Evolutionary conservation across 37 sponge, comb jelly and placozoan genomes (phyloP).

Genomic region (Agelas oroides): DNA sequence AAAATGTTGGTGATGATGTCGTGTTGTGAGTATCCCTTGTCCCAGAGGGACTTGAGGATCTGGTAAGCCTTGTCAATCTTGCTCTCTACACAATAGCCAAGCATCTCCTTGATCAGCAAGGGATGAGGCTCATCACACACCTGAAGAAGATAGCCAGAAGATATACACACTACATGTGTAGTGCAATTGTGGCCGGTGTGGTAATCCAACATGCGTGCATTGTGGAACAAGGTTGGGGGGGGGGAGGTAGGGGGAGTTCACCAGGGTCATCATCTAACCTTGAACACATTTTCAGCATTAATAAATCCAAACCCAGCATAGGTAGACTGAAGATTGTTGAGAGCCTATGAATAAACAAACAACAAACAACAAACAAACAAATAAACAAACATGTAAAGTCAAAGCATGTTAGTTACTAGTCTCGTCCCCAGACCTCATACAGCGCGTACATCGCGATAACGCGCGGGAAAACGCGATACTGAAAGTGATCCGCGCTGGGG

Average conservation of each 20-base stretch:
- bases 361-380: neutral
- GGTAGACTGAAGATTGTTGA: constrained; percentile 96
- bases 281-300: constrained; percentile 97
- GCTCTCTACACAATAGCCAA: constrained; percentile 73
- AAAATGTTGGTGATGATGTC: constrained; percentile 97
- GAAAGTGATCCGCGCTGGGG: no score
- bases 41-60: constrained; percentile 92
- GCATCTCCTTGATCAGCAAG: constrained; percentile 95
- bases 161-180: neutral
- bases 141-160: constrained; percentile 14
- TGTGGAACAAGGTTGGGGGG: no score
- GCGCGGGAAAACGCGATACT: no score
- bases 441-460: no score
- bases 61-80: constrained; percentile 87
- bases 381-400: neutral
- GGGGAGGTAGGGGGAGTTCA: no score
- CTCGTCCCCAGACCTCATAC: neutral
- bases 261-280: constrained; percentile 57
- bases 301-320: constrained; percentile 92
- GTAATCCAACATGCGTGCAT: no score
- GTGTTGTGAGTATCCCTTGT: constrained; percentile 95
- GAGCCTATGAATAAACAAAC: constrained; percentile 42
- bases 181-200: neutral
- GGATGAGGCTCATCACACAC: constrained; percentile 99
- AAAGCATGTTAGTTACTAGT: neutral